Evolutionary conservation across 1,140 invertebrate genomes (phyloP), one percentile per base, ranked within the genome.

Genomic region (Mactra quadrangularis): DNA sequence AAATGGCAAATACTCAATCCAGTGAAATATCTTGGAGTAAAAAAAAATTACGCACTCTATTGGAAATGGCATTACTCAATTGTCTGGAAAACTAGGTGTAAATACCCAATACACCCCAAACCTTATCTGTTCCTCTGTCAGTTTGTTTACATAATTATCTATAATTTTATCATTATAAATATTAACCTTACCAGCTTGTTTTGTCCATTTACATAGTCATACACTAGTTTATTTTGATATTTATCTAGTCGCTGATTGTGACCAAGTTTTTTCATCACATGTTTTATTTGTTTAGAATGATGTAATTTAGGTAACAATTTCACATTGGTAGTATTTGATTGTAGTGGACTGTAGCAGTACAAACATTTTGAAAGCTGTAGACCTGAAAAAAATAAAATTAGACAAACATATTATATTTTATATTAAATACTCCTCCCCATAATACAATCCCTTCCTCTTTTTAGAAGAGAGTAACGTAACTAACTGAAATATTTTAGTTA

Each of bases 371-470:
- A 47, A 41, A 68, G 47, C 38, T 7, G 15, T 15, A 68, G 15
- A 68, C 47, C 64, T 68, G 25, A 47, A 68, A 68, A 22, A 68
- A 22, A 64, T n/a, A n/a, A n/a, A n/a, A n/a, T n/a, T n/a, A n/a
- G n/a, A n/a, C 27, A 57, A 57, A 27, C 22, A n/a, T n/a, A 53
- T 6, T 53, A 9, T 53, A 41, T 41, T 7, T 15, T 41, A n/a
- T 15, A 41, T 6, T 41, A 41, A 41, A 41, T 41, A 15, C 38
- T 41, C 15, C 38, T 41, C 38, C 38, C 6, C n/a, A n/a, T n/a
- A 6, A 41, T 15, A 41, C 38, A 41, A 6, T 7, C 38, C 6
- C 38, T 7, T 7, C 15, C 15, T 15, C 6, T 41, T 41, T 15
- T 41, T 6, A 41, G 6, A 7, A 6, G 15, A 41, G 6, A 41